A percentile compares a stretch with the other conserved stretches of the same genome.
Conservation (phyloP, 2,113 vertebrate species). For the Nycticorax nycticorax region DNA sequence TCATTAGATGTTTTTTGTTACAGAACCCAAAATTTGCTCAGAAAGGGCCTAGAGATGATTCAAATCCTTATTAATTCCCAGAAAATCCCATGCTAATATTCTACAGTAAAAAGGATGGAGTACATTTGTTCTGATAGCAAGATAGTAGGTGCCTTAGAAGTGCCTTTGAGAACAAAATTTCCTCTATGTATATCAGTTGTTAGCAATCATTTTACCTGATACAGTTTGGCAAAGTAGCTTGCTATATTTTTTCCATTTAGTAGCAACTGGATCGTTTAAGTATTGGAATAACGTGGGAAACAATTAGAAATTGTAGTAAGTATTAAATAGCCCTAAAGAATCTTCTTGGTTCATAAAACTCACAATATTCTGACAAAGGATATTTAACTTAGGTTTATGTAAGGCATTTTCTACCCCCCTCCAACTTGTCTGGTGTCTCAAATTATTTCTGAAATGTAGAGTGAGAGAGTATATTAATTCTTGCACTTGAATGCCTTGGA, state of each 20-base stretch:
- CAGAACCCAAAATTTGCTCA: not conserved
- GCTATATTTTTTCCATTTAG: not conserved
- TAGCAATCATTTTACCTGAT: not conserved
- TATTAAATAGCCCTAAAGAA: not conserved
- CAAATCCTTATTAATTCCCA: not conserved
- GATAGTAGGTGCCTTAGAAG: not conserved
- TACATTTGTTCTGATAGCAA: not conserved
- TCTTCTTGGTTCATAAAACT: not conserved
- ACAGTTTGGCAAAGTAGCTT: not conserved
- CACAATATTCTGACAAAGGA: not conserved
- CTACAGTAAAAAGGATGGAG: not conserved
- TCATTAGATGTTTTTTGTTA: not conserved
- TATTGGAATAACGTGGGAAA: not conserved
- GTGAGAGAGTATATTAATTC: not conserved
- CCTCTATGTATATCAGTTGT: not conserved
- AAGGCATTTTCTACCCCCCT: not conserved
- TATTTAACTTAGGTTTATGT: conserved; percentile 1
- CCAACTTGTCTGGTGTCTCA: not conserved
- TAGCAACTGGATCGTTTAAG: not conserved
- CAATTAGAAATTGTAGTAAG: not conserved
- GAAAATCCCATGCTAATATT: not conserved
- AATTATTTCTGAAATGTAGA: not conserved
- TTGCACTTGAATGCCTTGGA: not conserved
- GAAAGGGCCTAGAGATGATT: not conserved
- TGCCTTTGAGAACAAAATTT: not conserved